Conservation (phyloP, 1,140 invertebrate species). For the Trichonephila clavata region DNA sequence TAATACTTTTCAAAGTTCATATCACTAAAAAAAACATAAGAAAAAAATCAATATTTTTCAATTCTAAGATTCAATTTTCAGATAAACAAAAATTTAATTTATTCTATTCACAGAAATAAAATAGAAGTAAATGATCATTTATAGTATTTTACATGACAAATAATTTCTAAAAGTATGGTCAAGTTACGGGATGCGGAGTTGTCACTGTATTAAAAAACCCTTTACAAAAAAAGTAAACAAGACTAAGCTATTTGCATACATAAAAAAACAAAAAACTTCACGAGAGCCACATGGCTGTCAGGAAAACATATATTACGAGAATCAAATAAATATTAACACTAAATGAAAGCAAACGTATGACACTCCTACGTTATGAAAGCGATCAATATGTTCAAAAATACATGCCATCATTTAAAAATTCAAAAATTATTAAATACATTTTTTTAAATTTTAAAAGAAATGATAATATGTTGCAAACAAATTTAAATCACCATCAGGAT, state of each 20-base stretch:
- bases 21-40: no score
- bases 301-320: neutral
- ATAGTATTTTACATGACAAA: neutral
- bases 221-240: slow-evolving; percentile 63
- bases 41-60: no score
- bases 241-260: slow-evolving; percentile 51
- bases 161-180: neutral
- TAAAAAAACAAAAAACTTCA: slow-evolving; percentile 25
- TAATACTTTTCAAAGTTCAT: no score
- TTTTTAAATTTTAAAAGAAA: slow-evolving; percentile 30
- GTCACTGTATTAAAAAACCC: neutral
- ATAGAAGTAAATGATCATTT: neutral
- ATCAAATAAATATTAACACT: neutral
- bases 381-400: slow-evolving; percentile 71
- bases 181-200: neutral
- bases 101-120: neutral
- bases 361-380: slow-evolving; percentile 36
- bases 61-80: no score
- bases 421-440: slow-evolving; percentile 35
- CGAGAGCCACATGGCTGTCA: slow-evolving; percentile 56
- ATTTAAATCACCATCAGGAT: neutral
- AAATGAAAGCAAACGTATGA: neutral
- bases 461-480: neutral
- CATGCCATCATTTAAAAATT: slow-evolving; percentile 37
- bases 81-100: neutral